These are phyloP conservation scores for Podotricha telesiphe DNA, from an alignment of 2,888 invertebrate genomes.

Conservation along the genomic window DNA sequence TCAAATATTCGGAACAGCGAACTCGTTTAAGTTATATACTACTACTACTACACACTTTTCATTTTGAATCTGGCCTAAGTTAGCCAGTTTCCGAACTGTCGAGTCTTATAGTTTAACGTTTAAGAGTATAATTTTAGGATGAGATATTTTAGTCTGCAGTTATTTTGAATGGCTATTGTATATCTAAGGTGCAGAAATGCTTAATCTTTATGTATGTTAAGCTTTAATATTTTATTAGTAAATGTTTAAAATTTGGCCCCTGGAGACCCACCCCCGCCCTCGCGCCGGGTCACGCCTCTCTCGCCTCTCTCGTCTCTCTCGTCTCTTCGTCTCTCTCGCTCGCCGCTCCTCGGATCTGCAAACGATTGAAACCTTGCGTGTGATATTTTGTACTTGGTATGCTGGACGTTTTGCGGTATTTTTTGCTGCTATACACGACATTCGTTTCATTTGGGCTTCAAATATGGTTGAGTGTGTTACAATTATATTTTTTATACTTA, in stretches of 20 bases:
- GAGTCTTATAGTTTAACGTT: conserved; percentile 79
- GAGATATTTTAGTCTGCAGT: conserved; percentile 84
- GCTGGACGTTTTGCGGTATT: conserved; percentile 72
- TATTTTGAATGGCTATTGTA: conserved; percentile 84
- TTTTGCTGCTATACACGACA: conserved; percentile 68
- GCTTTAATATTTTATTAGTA: conserved; percentile 84
- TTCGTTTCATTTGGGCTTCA: conserved; percentile 59
- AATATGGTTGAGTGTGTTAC: conserved; percentile 60
- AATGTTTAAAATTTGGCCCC: conserved; percentile 80
- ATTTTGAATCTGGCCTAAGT: conserved; percentile 78
- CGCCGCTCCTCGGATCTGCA: conserved; percentile 49
- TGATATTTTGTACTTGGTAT: conserved; percentile 78
- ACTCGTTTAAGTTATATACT: conserved; percentile 57
- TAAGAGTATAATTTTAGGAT: conserved; percentile 82
- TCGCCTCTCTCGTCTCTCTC: too few relatives aligned
- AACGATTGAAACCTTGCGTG: conserved; percentile 69
- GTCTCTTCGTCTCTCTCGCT: conserved; percentile 41
- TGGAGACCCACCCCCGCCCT: conserved; percentile 55
- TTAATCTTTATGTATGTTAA: conserved; percentile 84
- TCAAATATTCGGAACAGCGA: conserved; percentile 67
- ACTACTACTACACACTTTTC: conserved; percentile 57
- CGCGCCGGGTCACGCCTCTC: conserved; percentile 48
- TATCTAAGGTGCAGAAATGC: conserved; percentile 83
- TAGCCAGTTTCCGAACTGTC: conserved; percentile 68
- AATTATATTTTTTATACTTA: conserved; percentile 80